A percentile compares a stretch with the other conserved stretches of the same genome.
phyloP scores from a whole-genome alignment of 2,888 invertebrate species.

The Orthonychiurus folsomi region DNA sequence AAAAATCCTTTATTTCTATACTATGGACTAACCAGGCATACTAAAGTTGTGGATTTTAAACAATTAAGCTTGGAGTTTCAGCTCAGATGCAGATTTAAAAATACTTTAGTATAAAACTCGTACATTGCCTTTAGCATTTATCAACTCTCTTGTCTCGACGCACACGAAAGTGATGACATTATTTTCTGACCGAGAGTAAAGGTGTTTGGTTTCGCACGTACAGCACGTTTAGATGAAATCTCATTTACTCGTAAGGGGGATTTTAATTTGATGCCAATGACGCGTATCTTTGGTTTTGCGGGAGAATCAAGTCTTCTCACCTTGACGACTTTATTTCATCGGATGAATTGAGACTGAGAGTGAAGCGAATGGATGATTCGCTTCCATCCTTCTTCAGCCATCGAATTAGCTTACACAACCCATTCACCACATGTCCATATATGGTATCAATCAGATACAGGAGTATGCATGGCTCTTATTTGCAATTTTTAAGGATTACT shows the following conservation, averaged over 20 bases:
- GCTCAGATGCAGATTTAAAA: background rate
- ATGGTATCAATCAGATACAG: too few species aligned
- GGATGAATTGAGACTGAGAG: background rate
- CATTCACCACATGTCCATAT: too few species aligned
- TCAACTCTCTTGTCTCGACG: too few species aligned
- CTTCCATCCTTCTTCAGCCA: background rate
- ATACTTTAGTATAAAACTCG: too few species aligned
- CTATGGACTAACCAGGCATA: too few species aligned
- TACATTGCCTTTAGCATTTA: too few species aligned
- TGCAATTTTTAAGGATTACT: too few species aligned
- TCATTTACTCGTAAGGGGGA: background rate
- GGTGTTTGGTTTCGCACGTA: background rate
- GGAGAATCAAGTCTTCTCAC: background rate
- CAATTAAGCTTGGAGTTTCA: background rate
- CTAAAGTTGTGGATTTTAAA: too few species aligned
- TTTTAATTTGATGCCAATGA: background rate
- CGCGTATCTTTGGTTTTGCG: background rate
- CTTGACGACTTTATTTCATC: background rate
- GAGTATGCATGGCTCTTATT: too few species aligned
- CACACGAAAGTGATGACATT: conserved; percentile 1
- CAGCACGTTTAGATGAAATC: background rate
- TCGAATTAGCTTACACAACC: too few species aligned
- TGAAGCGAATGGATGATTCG: background rate
- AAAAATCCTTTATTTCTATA: too few species aligned
- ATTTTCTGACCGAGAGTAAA: background rate